A percentile compares a stretch with the other conserved stretches of the same genome.
phyloP scores from a whole-genome alignment of 2,113 vertebrate genomes.

The Pelodiscus sinensis region DNA sequence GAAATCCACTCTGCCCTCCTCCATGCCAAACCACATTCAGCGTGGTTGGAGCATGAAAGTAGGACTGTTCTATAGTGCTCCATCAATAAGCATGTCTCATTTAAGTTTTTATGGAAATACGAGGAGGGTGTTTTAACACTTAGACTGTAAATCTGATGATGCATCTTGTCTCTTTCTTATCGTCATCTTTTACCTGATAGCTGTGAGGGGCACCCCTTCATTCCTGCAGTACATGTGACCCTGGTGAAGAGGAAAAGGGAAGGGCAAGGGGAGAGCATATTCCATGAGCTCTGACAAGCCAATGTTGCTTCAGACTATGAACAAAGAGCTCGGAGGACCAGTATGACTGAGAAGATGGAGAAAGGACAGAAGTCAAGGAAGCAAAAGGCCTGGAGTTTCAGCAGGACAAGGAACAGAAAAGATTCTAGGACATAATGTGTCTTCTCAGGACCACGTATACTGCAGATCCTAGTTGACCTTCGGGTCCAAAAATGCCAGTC shows the following conservation, averaged over 20 bases:
- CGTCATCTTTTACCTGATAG: background rate
- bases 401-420: background rate
- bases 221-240: background rate
- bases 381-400: background rate
- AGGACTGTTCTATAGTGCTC: background rate
- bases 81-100: background rate
- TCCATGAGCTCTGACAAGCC: background rate
- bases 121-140: no score
- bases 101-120: no score
- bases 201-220: background rate
- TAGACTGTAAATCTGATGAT: background rate
- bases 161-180: background rate
- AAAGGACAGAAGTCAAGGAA: background rate
- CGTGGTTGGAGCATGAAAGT: background rate
- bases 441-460: background rate
- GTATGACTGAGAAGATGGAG: background rate
- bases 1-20: background rate
- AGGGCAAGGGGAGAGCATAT: background rate
- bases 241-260: background rate
- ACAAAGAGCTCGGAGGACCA: background rate
- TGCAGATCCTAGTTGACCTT: background rate
- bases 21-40: background rate
- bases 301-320: background rate
- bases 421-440: background rate
- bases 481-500: background rate